These are phyloP conservation scores for Epinephelus awoara DNA, from an alignment of 2,797 vertebrate genomes.

Conservation along the genomic window DNA sequence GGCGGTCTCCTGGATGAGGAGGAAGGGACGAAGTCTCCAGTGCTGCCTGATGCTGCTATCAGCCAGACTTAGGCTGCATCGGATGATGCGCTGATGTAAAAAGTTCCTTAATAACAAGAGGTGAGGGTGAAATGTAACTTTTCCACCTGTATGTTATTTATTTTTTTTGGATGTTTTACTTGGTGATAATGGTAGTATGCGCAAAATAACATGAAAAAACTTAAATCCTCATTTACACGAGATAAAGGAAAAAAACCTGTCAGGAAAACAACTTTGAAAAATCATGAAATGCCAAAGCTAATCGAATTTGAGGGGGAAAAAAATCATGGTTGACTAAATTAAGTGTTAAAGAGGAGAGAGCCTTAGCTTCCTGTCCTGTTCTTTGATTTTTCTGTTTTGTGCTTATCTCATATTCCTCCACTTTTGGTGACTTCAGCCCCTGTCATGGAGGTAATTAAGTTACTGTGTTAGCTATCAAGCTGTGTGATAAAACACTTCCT, in stretches of 20 bases:
- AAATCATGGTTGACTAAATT: constrained; percentile 1
- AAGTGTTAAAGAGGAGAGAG: constrained; percentile 14
- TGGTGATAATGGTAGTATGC: not conserved
- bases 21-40: constrained; percentile 41
- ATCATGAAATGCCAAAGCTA: not conserved
- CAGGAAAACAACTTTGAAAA: not conserved
- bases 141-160: not conserved
- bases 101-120: constrained; percentile 3
- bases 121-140: not conserved
- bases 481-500: constrained; percentile 23
- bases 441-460: constrained; percentile 30
- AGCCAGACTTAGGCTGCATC: constrained; percentile 1
- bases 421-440: constrained; percentile 1
- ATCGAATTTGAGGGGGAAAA: not conserved
- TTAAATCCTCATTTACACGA: not conserved
- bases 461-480: constrained; percentile 6
- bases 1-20: constrained; percentile 54
- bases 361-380: not conserved
- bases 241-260: not conserved
- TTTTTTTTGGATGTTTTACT: not conserved
- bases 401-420: not conserved
- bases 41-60: constrained; percentile 40
- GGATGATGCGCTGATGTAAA: not conserved
- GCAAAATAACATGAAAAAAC: not conserved
- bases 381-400: not conserved